Evolutionary conservation across 92 coral and sea anemone genomes (phyloP).

Genomic region (Porites rus): DNA sequence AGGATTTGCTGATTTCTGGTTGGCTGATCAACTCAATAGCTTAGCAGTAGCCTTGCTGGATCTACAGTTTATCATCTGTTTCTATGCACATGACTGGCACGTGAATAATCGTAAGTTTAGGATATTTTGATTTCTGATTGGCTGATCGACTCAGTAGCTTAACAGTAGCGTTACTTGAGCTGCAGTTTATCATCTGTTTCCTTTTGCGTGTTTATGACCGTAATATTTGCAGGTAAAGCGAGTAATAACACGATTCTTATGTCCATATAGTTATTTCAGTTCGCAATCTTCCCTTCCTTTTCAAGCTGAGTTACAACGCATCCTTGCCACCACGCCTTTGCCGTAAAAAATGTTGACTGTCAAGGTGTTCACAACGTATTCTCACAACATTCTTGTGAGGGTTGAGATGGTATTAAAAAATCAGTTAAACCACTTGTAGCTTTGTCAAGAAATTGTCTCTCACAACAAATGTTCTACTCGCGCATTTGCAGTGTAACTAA

Average conservation of each 20-base stretch:
- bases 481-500: too few species aligned
- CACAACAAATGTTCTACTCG: too few species aligned
- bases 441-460: too few species aligned
- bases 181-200: slow-evolving; percentile 85
- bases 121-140: slow-evolving; percentile 88
- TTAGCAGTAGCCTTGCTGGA: slow-evolving; percentile 88
- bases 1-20: slow-evolving; percentile 99
- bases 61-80: slow-evolving; percentile 87
- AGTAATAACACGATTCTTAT: slow-evolving; percentile 15
- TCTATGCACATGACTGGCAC: slow-evolving; percentile 93
- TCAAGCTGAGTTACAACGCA: too few species aligned
- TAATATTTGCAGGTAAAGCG: slow-evolving; percentile 39
- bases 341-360: too few species aligned
- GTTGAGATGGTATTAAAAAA: too few species aligned
- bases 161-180: slow-evolving; percentile 84
- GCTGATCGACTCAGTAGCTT: slow-evolving; percentile 98
- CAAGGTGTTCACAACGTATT: too few species aligned
- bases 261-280: too few species aligned
- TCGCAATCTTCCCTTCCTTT: too few species aligned
- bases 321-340: too few species aligned
- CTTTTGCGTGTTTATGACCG: slow-evolving; percentile 88
- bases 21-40: slow-evolving; percentile 99
- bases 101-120: slow-evolving; percentile 46
- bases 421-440: too few species aligned
- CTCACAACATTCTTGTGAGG: too few species aligned